Percentiles rank a stretch among this genome's conserved stretches.
phyloP scores from a whole-genome alignment of 2,888 invertebrate genomes.

The Neoaliturus tenellus region DNA sequence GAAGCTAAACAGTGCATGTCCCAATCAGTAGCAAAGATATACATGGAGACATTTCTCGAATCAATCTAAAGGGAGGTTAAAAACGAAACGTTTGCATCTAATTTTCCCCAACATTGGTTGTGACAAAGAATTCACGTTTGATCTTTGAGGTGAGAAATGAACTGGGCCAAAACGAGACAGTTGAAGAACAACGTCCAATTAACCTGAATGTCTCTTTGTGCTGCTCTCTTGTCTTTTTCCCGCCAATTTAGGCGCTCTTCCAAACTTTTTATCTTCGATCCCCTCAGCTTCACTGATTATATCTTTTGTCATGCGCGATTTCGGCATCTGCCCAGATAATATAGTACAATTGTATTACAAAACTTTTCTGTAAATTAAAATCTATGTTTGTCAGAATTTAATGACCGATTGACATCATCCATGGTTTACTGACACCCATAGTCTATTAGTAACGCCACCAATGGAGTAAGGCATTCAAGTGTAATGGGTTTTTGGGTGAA shows the following conservation, averaged over 20 bases:
- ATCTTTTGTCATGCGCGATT: neutral
- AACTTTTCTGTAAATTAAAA: too few relatives aligned
- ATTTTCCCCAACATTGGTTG: neutral
- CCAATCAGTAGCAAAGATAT: too few relatives aligned
- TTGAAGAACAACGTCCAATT: conserved; percentile 18
- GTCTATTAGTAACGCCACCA: too few relatives aligned
- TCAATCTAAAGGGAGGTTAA: neutral
- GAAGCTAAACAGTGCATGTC: too few relatives aligned
- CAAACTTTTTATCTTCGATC: conserved; percentile 6
- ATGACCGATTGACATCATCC: too few relatives aligned
- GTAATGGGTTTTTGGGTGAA: too few relatives aligned
- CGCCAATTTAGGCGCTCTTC: conserved; percentile 4
- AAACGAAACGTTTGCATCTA: neutral
- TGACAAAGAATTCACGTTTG: conserved; percentile 13
- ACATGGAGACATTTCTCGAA: neutral
- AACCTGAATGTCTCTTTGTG: conserved; percentile 18
- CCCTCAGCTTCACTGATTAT: conserved; percentile 6
- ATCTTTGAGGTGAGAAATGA: conserved; percentile 1
- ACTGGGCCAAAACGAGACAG: conserved; percentile 6
- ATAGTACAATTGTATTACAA: too few relatives aligned
- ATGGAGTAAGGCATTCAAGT: too few relatives aligned
- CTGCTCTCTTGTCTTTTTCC: neutral
- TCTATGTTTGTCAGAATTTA: too few relatives aligned
- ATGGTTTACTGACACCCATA: too few relatives aligned
- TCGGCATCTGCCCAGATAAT: too few relatives aligned